Evolutionary conservation across 2,113 vertebrate species (phyloP).

Genomic region (Tamias sibiricus): DNA sequence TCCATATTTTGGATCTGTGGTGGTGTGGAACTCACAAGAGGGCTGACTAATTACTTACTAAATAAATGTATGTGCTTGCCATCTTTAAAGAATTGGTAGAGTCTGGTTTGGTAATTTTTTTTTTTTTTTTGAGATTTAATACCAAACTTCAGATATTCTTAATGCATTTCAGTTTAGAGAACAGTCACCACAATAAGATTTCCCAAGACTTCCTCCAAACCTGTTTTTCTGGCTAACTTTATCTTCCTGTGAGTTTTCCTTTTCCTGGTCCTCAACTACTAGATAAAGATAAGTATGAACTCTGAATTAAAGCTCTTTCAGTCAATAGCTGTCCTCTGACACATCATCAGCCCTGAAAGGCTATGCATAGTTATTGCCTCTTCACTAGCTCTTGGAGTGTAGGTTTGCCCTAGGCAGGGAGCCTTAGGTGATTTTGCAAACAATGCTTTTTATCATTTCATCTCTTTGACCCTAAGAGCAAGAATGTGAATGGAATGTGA

Average conservation of each 20-base stretch:
- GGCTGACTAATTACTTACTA: not conserved
- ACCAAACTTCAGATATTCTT: not conserved
- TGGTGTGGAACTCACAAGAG: not conserved
- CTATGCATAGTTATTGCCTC: not conserved
- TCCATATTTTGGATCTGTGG: not conserved
- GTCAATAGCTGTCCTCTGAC: not conserved
- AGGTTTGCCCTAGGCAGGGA: not conserved
- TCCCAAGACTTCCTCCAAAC: not conserved
- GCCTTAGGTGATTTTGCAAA: not conserved
- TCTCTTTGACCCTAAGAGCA: not conserved
- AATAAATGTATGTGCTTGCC: not conserved
- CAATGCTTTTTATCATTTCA: conserved; percentile 5
- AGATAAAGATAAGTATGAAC: not conserved
- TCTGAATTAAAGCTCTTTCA: not conserved
- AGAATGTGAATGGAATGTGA: not conserved
- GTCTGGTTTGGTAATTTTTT: not conserved
- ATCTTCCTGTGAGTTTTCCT: not conserved
- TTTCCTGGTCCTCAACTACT: not conserved
- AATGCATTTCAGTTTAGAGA: not conserved
- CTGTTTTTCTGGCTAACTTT: not conserved
- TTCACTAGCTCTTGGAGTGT: not conserved
- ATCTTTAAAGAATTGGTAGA: not conserved
- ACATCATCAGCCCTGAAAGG: not conserved
- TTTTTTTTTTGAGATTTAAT: not conserved
- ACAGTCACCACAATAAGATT: not conserved